Base-by-base conservation (phyloP, 37 sponge, comb jelly and placozoan genomes). In the Ianthella basta region DNA sequence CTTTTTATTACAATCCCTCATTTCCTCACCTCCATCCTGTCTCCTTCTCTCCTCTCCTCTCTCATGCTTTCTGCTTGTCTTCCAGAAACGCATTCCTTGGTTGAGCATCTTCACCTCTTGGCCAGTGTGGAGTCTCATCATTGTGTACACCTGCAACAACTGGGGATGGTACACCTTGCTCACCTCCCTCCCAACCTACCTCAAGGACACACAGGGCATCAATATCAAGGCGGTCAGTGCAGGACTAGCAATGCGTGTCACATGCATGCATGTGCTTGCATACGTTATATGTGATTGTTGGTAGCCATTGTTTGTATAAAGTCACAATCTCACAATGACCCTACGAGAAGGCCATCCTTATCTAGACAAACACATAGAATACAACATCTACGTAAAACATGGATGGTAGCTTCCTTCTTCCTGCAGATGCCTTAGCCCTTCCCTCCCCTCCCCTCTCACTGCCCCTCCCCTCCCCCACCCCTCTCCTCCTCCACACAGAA, bases 161-260 rank as follows among this genome's bases (percentile, higher is more conserved):
- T 97, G 97, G 97, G 95, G 93, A 13, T 84, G 84, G 87, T 97
- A 97, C 83, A 97, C 91, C 24, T 63, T 97, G 24, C 88, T 96
- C 27, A 97, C 95, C 38, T 90, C 91, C 63, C 81, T 97, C 34
- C 97, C 97, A 30, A 91, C 92, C 21, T 97, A 66, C 80, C 53
- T 93, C 56, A 83, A 87, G 36, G 89, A 90, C 20, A 84, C 89
- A 21, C 82, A 94, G 8, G 83, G 79, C 0, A 84, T 87, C 29
- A 30, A 64, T 30, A 64, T 64, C 23, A 64, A 10, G 20, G 27
- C 23, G 66, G 66, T 64, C 8, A 20, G 66, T 16, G 66, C 23
- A 30, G 23, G 66, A 8, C 29, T 64, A 30, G 12, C 29, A 8
- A 30, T 64, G 66, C 15, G 18, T 18, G 41, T 56, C 27, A 24